Evolutionary conservation across 2,888 invertebrate genomes (phyloP).

Genomic region (Allolobophora icterica): DNA sequence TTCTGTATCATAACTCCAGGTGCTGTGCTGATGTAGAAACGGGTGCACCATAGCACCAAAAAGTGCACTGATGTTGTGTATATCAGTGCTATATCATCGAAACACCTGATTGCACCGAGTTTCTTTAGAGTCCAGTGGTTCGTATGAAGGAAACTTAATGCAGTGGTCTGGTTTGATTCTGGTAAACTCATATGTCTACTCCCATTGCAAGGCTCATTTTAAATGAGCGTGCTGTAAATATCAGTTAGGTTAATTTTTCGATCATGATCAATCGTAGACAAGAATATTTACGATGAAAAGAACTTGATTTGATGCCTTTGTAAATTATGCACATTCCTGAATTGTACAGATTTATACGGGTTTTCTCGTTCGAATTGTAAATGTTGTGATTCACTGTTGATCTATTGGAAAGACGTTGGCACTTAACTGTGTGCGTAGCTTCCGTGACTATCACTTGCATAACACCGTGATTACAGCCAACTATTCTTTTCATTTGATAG

Average conservation of each 20-base stretch:
- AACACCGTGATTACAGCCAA: too few relatives aligned
- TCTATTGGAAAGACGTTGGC: too few relatives aligned
- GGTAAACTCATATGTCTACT: background rate
- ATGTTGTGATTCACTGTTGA: background rate
- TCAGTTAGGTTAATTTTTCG: background rate
- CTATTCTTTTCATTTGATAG: too few relatives aligned
- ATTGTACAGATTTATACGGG: background rate
- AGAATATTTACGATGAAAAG: too few relatives aligned
- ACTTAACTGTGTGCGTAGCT: too few relatives aligned
- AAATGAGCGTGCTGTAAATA: background rate
- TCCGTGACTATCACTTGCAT: too few relatives aligned
- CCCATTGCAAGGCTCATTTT: background rate
- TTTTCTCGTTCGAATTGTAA: background rate
- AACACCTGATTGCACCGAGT: too few relatives aligned
- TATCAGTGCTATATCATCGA: too few relatives aligned
- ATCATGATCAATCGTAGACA: background rate
- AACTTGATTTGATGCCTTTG: constrained; percentile 8
- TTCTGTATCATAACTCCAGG: background rate
- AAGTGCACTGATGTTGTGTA: too few relatives aligned
- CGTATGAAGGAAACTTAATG: background rate
- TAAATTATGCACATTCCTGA: constrained; percentile 1
- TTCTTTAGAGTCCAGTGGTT: background rate
- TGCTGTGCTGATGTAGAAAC: background rate
- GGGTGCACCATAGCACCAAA: too few relatives aligned
- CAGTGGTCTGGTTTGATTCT: background rate